Evolutionary conservation across 23 tunicate genomes (phyloP).

Genomic region (Clavelina lepadiformis): DNA sequence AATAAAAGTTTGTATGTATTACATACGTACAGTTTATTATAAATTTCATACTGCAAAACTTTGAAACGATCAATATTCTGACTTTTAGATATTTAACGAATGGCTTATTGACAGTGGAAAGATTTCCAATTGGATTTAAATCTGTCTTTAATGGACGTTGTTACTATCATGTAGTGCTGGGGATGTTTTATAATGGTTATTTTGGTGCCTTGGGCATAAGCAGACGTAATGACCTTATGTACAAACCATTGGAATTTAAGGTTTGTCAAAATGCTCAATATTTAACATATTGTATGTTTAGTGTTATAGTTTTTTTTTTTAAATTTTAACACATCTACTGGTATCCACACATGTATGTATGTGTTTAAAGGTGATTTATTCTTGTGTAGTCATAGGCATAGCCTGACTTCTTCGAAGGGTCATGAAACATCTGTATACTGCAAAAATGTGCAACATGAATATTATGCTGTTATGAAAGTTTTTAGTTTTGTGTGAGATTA

Average conservation of each 20-base stretch:
- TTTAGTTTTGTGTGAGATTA: too few relatives aligned
- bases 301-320: background rate
- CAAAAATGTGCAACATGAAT: too few relatives aligned
- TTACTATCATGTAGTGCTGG: constrained; percentile 90
- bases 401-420: too few relatives aligned
- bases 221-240: constrained; percentile 75
- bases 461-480: too few relatives aligned
- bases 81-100: constrained; percentile 57
- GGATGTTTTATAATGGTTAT: constrained; percentile 47
- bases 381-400: background rate
- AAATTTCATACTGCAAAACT: too few relatives aligned
- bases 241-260: constrained; percentile 73
- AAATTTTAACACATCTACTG: background rate
- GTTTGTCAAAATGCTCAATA: constrained; percentile 17
- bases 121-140: constrained; percentile 93
- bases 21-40: too few relatives aligned
- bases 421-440: too few relatives aligned
- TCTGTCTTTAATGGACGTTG: constrained; percentile 70
- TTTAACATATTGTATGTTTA: background rate
- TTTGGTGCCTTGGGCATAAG: constrained; percentile 85
- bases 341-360: background rate
- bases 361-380: background rate
- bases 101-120: constrained; percentile 42
- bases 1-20: too few relatives aligned
- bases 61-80: background rate